These are phyloP conservation scores for Bruchidius siliquastri DNA, from an alignment of 2,888 invertebrate genomes.

Conservation along the genomic window DNA sequence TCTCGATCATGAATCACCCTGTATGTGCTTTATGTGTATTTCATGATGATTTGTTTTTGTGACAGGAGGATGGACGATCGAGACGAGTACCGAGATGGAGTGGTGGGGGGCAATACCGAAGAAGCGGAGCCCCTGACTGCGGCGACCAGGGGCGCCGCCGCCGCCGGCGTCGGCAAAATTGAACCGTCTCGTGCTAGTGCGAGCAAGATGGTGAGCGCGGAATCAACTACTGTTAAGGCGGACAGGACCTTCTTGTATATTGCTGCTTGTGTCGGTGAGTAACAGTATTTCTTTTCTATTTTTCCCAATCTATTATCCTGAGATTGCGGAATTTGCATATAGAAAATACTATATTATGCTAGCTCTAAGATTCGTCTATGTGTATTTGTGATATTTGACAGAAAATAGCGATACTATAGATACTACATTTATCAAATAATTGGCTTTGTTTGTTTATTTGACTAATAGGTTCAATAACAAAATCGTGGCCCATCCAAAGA, in stretches of 20 bases:
- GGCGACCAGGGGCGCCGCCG: not conserved
- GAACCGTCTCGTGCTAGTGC: not conserved
- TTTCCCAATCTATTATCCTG: too few species aligned
- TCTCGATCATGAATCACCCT: not conserved
- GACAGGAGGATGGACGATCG: not conserved
- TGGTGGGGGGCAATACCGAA: not conserved
- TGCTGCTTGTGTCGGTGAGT: slow-evolving; percentile 28
- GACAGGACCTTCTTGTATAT: slow-evolving; percentile 24
- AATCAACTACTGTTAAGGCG: slow-evolving; percentile 8
- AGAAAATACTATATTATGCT: too few species aligned
- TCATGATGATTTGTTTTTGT: not conserved
- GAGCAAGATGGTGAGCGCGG: slow-evolving; percentile 11
- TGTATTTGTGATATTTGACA: too few species aligned
- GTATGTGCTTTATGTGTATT: not conserved
- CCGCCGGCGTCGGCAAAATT: slow-evolving; percentile 7
- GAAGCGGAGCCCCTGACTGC: slow-evolving; percentile 1
- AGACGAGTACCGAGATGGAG: not conserved
- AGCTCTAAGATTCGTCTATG: too few species aligned
- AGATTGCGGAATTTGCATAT: too few species aligned
- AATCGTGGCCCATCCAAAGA: too few species aligned
- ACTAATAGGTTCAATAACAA: too few species aligned
- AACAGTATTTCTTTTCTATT: not conserved
- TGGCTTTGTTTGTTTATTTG: too few species aligned
- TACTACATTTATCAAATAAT: too few species aligned
- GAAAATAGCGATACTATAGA: too few species aligned